Conservation (phyloP, 2,888 invertebrate species). For the Ectemnius continuus region DNA sequence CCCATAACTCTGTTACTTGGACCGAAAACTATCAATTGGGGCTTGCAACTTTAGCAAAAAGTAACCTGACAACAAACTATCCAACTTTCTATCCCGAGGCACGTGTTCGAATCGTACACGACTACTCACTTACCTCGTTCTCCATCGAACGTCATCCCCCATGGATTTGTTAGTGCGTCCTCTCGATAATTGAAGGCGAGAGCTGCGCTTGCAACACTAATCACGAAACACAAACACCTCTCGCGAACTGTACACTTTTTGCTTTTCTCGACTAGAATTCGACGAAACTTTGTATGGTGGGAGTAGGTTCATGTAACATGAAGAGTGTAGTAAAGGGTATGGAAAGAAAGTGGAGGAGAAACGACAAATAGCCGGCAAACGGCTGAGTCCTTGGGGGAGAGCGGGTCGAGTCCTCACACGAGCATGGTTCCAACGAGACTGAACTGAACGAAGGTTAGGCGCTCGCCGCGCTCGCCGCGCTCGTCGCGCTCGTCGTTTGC, state of each 20-base stretch:
- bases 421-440: slow-evolving; percentile 60
- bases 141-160: slow-evolving; percentile 71
- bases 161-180: slow-evolving; percentile 44
- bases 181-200: background rate
- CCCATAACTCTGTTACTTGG: background rate
- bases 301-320: no score
- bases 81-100: no score
- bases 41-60: no score
- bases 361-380: slow-evolving; percentile 4
- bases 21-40: background rate
- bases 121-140: slow-evolving; percentile 55
- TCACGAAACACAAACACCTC: background rate
- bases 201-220: no score
- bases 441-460: slow-evolving; percentile 54
- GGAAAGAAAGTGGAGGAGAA: slow-evolving; percentile 5
- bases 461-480: no score
- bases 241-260: background rate
- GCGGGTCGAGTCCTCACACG: background rate
- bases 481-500: no score
- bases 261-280: no score
- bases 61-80: no score
- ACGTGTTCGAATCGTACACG: no score
- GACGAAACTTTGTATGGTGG: no score
- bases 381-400: background rate
- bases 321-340: no score